phyloP scores from a whole-genome alignment of 2,888 invertebrate species.

The Molanna angustata region DNA sequence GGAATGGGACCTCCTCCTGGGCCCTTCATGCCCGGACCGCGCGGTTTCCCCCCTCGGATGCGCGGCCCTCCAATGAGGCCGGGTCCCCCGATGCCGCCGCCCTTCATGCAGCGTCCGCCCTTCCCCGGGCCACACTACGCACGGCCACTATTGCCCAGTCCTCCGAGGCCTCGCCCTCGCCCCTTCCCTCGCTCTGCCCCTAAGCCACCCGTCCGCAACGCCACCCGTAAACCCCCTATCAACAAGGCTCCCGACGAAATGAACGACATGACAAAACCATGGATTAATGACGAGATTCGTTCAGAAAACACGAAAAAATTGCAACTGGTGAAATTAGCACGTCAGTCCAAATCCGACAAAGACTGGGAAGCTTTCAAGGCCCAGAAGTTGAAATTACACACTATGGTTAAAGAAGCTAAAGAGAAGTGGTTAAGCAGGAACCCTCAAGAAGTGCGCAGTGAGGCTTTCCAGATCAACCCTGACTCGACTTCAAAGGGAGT shows the following conservation, averaged over 20 bases:
- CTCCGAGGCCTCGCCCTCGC: not conserved
- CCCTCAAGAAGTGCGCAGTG: conserved; percentile 44
- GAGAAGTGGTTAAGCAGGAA: conserved; percentile 54
- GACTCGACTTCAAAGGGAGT: conserved; percentile 8
- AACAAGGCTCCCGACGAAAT: conserved; percentile 5
- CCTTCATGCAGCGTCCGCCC: conserved; percentile 4
- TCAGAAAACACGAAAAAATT: conserved; percentile 54
- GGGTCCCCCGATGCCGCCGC: conserved; percentile 4
- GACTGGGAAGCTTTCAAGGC: conserved; percentile 57
- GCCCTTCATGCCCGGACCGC: conserved; percentile 3
- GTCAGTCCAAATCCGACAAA: conserved; percentile 48
- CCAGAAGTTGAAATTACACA: conserved; percentile 57
- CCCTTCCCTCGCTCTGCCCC: not conserved
- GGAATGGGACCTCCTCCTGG: not conserved
- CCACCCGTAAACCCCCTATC: too few relatives aligned
- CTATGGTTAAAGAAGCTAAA: conserved; percentile 55
- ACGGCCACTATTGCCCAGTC: not conserved
- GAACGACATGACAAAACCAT: conserved; percentile 52
- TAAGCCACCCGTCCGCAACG: not conserved
- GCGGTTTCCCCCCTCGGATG: conserved; percentile 2
- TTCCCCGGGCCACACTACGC: conserved; percentile 3
- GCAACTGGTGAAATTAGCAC: conserved; percentile 50
- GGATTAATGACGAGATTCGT: conserved; percentile 57
- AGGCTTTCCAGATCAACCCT: conserved; percentile 16
- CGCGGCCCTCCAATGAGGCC: not conserved